Evolutionary conservation across 2,113 vertebrate genomes (phyloP).

Genomic region (Patagioenas fasciata): DNA sequence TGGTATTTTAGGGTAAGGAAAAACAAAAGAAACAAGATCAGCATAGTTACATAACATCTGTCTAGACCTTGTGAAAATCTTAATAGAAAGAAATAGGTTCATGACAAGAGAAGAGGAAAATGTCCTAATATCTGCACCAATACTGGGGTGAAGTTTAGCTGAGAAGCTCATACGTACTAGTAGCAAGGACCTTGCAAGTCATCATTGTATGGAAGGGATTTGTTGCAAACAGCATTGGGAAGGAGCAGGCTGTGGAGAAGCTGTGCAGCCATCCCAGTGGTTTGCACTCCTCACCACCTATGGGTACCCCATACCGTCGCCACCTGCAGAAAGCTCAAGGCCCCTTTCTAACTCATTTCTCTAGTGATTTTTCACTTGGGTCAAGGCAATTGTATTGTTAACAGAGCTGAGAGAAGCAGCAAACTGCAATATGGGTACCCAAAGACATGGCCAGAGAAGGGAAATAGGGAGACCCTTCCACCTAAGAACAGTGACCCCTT

Average conservation of each 20-base stretch:
- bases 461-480: not conserved
- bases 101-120: not conserved
- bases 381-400: not conserved
- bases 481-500: not conserved
- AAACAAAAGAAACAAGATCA: not conserved
- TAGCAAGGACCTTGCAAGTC: rapidly evolving
- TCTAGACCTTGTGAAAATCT: not conserved
- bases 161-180: not conserved
- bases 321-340: not conserved
- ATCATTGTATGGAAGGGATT: not conserved
- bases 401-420: not conserved
- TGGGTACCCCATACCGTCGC: rapidly evolving
- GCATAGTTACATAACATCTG: not conserved
- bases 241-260: not conserved
- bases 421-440: not conserved
- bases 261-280: not conserved
- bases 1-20: not conserved
- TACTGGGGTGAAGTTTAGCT: not conserved
- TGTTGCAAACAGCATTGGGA: not conserved
- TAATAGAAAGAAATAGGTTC: not conserved
- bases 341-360: not conserved
- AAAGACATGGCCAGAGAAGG: not conserved
- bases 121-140: not conserved
- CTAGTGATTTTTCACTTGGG: not conserved
- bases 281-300: not conserved